Percentiles rank a stretch among this genome's conserved stretches.
These are phyloP conservation scores for Xanthorhoe designata DNA, from an alignment of 2,888 invertebrate species.

Conservation along the genomic window DNA sequence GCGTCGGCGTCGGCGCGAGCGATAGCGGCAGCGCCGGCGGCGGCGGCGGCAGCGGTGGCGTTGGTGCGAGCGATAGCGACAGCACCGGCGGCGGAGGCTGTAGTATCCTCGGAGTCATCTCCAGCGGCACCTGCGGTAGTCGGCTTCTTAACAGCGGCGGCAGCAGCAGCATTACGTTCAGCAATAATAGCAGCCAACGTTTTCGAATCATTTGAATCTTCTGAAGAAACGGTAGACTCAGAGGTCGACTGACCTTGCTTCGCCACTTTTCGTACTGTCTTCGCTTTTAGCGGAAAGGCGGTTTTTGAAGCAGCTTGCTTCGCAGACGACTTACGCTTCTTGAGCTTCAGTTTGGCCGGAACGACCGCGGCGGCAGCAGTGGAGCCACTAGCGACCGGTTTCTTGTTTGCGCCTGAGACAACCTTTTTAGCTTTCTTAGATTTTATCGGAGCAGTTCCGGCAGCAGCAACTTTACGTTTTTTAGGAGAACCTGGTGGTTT, in stretches of 20 bases:
- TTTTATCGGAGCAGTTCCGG: too few species aligned
- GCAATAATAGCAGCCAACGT: not conserved
- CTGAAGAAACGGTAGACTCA: not conserved
- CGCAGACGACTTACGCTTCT: not conserved
- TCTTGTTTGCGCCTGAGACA: too few species aligned
- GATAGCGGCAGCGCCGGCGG: not conserved
- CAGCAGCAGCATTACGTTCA: not conserved
- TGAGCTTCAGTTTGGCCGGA: not conserved
- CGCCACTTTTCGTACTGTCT: not conserved
- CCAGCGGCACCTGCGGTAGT: not conserved
- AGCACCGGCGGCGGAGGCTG: not conserved
- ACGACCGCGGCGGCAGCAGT: not conserved
- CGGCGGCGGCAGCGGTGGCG: not conserved
- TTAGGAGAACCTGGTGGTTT: too few species aligned
- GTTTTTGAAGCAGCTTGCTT: not conserved
- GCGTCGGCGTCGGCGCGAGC: not conserved
- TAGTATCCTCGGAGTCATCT: not conserved
- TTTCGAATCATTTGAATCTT: not conserved
- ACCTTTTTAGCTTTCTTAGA: too few species aligned
- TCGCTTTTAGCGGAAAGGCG: not conserved
- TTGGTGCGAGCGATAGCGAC: not conserved
- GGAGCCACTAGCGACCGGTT: not conserved
- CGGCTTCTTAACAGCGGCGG: not conserved
- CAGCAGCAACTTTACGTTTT: too few species aligned
- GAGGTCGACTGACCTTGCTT: not conserved